Evolutionary conservation across 2,888 invertebrate species (phyloP).

Genomic region (Hirudinaria manillensis): DNA sequence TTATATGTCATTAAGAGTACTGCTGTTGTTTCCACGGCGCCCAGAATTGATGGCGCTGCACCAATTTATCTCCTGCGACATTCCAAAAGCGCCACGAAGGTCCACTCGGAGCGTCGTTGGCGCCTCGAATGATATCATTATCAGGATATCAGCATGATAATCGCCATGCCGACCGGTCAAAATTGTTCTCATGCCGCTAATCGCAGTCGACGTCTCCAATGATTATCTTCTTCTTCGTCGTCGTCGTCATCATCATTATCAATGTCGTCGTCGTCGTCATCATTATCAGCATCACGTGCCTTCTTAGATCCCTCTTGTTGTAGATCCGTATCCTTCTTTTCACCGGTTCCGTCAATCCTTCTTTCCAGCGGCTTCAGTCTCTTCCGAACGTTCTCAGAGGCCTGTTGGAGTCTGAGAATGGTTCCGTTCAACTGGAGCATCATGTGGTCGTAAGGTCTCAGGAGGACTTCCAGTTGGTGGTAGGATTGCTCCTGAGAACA

Average conservation of each 20-base stretch:
- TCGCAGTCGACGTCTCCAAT: no score
- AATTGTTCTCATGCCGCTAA: no score
- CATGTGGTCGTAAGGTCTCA: slow-evolving; percentile 41
- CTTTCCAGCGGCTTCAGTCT: slow-evolving; percentile 38
- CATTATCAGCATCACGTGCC: slow-evolving; percentile 33
- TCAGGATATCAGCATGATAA: no score
- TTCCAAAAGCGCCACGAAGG: no score
- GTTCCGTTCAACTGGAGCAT: slow-evolving; percentile 40
- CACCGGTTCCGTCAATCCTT: slow-evolving; percentile 36
- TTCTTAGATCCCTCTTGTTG: slow-evolving; percentile 38
- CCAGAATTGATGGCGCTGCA: no score
- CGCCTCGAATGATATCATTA: no score
- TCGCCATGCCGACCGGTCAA: no score
- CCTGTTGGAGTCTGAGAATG: slow-evolving; percentile 36
- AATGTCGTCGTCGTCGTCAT: background rate
- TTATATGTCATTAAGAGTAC: no score
- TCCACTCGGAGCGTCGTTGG: no score
- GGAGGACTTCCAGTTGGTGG: slow-evolving; percentile 40
- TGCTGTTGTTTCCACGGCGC: no score
- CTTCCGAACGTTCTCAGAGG: slow-evolving; percentile 36
- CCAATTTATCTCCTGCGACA: no score
- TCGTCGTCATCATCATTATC: background rate
- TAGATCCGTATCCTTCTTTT: slow-evolving; percentile 34
- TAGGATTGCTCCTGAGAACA: slow-evolving; percentile 41
- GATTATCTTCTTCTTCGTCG: background rate